Base-by-base conservation (phyloP, 2,888 invertebrate species). In the Xylophagus ater region DNA sequence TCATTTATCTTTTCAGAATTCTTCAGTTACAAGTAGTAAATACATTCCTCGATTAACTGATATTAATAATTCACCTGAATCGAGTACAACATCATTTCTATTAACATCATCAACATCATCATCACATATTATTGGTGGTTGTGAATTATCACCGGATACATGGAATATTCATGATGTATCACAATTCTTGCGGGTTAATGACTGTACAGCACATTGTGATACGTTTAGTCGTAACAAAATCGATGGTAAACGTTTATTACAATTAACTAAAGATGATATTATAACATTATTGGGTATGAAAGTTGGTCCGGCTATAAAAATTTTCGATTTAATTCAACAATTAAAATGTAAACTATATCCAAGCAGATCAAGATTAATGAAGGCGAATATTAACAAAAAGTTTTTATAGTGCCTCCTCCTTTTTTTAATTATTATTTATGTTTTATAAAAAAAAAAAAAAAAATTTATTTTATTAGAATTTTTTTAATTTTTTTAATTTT, bases 271-370 rank as follows among this genome's bases (percentile, higher is more conserved):
- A 68, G 90, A 92, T 59, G 83, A 92, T 66, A 85, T 94, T 47
- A 79, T 92, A 52, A 83, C 82, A 53, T 69, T 90, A 46, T 78
- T 90, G 17, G 84, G 87, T 50, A 90, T 87, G 75, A 93, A 92
- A 72, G 90, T 94, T 42, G 93, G 93, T 2, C 93, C 93, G 6
- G 89, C 92, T 13, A 65, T 94, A 43, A 93, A 93, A 70, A 90
- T 94, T 53, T 85, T 76, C 58, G 89, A 93, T 68, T 74, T 94
- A 49, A 86, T 94, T 57, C 86, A 89, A 56, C 88, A 90, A 59
- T 71, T 93, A 37, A 89, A 88, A 68, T 80, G 79, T 62, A 85
- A 86, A 48, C 47, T 61, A 3, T 62, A 64, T 51, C 63, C 65
- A 42, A 55, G 58, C 47, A 62, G 58, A 49, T 60, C 62, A 42